Conservation (phyloP, 2,113 vertebrate genomes). For the Dolichotis patagonum region DNA sequence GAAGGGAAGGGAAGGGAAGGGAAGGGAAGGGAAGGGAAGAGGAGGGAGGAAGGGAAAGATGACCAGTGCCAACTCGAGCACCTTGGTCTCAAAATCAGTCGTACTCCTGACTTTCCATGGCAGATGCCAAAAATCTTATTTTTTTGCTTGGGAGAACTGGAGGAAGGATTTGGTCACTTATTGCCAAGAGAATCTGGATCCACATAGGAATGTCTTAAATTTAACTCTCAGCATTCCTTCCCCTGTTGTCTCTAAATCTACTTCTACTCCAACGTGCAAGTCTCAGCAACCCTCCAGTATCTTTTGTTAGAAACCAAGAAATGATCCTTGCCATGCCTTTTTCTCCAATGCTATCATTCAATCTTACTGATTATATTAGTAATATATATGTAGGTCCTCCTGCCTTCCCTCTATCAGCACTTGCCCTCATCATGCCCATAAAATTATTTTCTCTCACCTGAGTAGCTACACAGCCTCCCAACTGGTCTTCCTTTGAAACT, state of each 20-base stretch:
- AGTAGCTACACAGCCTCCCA: background rate
- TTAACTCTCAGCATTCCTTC: background rate
- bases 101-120: background rate
- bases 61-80: background rate
- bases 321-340: background rate
- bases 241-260: background rate
- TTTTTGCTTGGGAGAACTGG: background rate
- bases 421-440: background rate
- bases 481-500: background rate
- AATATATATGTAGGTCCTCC: background rate
- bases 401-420: background rate
- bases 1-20: rapidly evolving
- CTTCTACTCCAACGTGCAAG: background rate
- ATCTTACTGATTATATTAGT: background rate
- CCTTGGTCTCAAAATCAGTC: background rate
- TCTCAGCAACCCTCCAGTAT: background rate
- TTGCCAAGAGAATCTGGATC: background rate
- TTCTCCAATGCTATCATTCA: background rate
- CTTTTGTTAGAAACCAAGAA: background rate
- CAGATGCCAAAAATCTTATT: background rate
- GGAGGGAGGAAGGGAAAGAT: background rate
- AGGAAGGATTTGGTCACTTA: background rate
- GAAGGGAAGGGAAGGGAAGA: rapidly evolving
- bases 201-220: background rate
- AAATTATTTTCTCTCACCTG: background rate